Conservation (phyloP, 2,888 invertebrate species). For the Chirona hameri region DNA sequence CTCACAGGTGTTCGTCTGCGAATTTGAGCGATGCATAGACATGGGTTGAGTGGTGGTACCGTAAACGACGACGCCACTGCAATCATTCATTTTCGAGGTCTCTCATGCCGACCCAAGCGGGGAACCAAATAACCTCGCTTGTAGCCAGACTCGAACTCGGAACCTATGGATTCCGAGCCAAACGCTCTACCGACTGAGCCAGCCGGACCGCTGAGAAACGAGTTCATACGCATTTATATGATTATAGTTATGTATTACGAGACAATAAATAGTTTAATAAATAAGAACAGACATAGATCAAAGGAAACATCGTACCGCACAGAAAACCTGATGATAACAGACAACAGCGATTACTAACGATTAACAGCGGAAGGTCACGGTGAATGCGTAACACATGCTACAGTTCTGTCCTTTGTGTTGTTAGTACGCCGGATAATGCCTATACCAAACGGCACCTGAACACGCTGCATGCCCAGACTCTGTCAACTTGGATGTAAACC, state of each 20-base stretch:
- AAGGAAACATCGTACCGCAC: not conserved
- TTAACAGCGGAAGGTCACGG: not conserved
- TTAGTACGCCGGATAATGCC: slow-evolving; percentile 1
- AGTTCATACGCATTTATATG: not conserved
- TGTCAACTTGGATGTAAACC: too few relatives aligned
- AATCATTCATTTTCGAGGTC: too few relatives aligned
- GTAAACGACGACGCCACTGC: too few relatives aligned
- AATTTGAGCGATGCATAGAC: too few relatives aligned
- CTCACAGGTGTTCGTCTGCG: too few relatives aligned
- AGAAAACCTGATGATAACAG: not conserved
- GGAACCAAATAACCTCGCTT: too few relatives aligned
- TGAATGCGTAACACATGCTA: not conserved
- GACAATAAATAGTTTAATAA: slow-evolving; percentile 7
- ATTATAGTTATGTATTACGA: not conserved
- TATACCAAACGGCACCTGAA: not conserved
- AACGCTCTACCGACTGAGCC: too few relatives aligned
- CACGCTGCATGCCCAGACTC: not conserved
- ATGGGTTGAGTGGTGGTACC: too few relatives aligned
- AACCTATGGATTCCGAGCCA: too few relatives aligned
- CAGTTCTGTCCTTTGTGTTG: not conserved
- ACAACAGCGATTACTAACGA: not conserved
- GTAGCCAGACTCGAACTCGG: too few relatives aligned
- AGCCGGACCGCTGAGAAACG: too few relatives aligned
- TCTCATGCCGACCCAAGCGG: too few relatives aligned
- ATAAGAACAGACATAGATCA: not conserved